Conservation (phyloP, 2,888 invertebrate species). For the Stegophylla sp. region DNA sequence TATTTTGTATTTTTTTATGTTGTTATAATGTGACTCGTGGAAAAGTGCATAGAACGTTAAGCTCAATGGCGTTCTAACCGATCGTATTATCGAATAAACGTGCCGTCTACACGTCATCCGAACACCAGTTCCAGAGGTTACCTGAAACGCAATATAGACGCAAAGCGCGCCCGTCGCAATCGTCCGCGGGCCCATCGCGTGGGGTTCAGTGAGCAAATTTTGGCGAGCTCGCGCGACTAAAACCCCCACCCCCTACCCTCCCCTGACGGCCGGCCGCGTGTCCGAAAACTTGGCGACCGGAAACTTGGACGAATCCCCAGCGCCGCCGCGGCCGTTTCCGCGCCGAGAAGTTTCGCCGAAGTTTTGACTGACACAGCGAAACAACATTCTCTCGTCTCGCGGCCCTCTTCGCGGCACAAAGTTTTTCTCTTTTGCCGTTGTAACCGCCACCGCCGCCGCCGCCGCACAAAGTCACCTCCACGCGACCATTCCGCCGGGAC, state of each 20-base stretch:
- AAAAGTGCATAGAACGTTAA: no score
- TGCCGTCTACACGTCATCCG: no score
- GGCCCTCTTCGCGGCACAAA: neutral
- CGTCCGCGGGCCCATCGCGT: neutral
- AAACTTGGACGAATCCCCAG: constrained; percentile 20
- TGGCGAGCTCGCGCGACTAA: neutral
- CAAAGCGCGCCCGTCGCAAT: no score
- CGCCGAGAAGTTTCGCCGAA: neutral
- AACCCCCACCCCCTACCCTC: neutral
- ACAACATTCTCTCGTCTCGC: neutral
- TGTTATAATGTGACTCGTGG: no score
- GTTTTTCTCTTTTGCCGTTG: neutral
- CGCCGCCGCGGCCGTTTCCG: neutral
- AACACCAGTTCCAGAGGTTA: no score
- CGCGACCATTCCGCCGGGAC: neutral
- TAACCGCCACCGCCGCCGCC: neutral
- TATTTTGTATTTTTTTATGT: no score
- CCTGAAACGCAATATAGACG: no score
- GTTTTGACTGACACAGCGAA: constrained; percentile 28
- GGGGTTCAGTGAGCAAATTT: constrained; percentile 2
- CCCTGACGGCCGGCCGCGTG: no score
- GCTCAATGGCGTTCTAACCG: no score
- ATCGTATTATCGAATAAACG: no score
- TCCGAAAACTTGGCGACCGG: constrained; percentile 1
- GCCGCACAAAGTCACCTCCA: constrained; percentile 3